A percentile compares a stretch with the other conserved stretches of the same genome.
phyloP scores from a whole-genome alignment of 2,113 vertebrate species.

The Argyrosomus japonicus region DNA sequence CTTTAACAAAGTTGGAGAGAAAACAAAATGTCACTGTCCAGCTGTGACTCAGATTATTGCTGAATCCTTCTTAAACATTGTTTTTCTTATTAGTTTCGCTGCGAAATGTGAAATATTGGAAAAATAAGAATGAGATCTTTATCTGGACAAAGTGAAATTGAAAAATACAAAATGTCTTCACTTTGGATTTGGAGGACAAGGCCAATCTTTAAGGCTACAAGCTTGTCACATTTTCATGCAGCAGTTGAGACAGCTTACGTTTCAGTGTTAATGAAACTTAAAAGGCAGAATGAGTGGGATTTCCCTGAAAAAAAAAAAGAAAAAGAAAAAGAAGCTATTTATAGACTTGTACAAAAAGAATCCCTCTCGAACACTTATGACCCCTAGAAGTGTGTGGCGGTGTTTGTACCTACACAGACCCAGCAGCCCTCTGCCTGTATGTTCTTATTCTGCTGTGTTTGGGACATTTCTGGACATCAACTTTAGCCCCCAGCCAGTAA shows the following conservation, averaged over 20 bases:
- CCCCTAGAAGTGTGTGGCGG: too few species aligned
- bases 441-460: too few species aligned
- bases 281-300: too few species aligned
- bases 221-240: background rate
- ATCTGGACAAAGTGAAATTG: background rate
- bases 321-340: too few species aligned
- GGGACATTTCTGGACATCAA: too few species aligned
- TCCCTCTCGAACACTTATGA: too few species aligned
- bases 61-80: background rate
- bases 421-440: too few species aligned
- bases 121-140: background rate
- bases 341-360: too few species aligned
- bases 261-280: constrained; percentile 10
- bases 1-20: background rate
- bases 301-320: too few species aligned
- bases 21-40: background rate
- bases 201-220: background rate
- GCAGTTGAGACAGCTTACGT: background rate
- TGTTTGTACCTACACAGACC: too few species aligned
- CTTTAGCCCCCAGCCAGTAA: too few species aligned
- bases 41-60: background rate
- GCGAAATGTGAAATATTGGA: background rate
- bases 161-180: background rate
- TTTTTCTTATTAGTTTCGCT: background rate
- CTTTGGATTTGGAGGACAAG: background rate